Evolutionary conservation across 2,888 invertebrate genomes (phyloP), one percentile per base, ranked within the genome.

Genomic region (Drosophila rubida): DNA sequence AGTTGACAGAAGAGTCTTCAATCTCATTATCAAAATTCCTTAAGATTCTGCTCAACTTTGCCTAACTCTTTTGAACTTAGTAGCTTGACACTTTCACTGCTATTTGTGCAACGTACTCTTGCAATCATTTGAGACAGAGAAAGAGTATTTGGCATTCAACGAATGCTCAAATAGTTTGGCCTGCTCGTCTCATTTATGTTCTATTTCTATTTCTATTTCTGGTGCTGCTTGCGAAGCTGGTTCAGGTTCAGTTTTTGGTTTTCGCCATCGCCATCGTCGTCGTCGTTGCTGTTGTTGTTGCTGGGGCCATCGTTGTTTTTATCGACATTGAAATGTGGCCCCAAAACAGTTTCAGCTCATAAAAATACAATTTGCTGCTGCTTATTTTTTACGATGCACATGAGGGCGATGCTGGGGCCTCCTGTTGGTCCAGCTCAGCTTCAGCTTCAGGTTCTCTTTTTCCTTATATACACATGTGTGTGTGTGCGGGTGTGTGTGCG

Each of bases 321-420:
- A 90, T 88, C 79, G 79, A 79, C 87, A 85, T 87, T 83, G 83
- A 89, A 89, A 89, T 88, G 88, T 85, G 89, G 83, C 90, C 90
- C 82, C 89, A 79, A 89, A 90, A 89, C 88, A 90, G 89, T 89
- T 90, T 88, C 82, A 85, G 88, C 89, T 89, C 90, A 90, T 90
- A 90, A 90, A 89, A 90, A 90, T 89, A 90, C 90, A 89, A 90
- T 90, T 90, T 90, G 87, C 89, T 83, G 87, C 90, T 89, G 88
- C 87, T 90, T 87, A 87, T 85, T 85, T 85, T 85, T 85, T 87
- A 84, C 85, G 87, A 84, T 87, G 84, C 84, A 87, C 84, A 84
- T 81, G 84, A 83, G 83, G 87, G 84, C 80, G 86, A 82, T 80
- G 83, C 55, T 58, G 42, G 50, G 54, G 55, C 58, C 70, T 63